phyloP scores from a whole-genome alignment of 2,113 vertebrate species.

The Indri indri region DNA sequence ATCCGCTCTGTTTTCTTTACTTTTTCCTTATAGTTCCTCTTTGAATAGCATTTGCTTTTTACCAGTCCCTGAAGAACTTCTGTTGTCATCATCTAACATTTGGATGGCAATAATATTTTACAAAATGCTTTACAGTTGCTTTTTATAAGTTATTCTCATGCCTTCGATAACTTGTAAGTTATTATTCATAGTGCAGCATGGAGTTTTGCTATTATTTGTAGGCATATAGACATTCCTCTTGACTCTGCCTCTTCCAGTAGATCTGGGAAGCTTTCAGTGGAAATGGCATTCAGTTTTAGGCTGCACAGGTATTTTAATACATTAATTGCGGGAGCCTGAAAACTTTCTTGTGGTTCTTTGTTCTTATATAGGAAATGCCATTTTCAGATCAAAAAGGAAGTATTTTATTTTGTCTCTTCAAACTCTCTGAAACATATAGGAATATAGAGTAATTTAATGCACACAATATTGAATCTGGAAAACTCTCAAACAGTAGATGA shows the following conservation, averaged over 20 bases:
- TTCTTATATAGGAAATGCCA: constrained; percentile 60
- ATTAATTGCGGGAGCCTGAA: constrained; percentile 22
- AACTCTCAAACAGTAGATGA: constrained; percentile 58
- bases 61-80: constrained; percentile 61
- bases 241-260: constrained; percentile 3
- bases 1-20: constrained; percentile 59
- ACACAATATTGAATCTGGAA: constrained; percentile 53
- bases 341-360: constrained; percentile 57
- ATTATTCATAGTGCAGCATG: neutral
- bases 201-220: constrained; percentile 44
- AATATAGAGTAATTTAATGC: constrained; percentile 63
- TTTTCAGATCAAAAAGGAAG: constrained; percentile 67
- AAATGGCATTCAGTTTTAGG: constrained; percentile 40
- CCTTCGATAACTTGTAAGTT: constrained; percentile 55
- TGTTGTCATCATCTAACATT: constrained; percentile 71
- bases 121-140: constrained; percentile 60
- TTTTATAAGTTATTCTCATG: constrained; percentile 73
- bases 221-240: neutral
- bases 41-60: constrained; percentile 56
- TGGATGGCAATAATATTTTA: constrained; percentile 61
- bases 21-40: constrained; percentile 61
- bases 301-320: constrained; percentile 26
- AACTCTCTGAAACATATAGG: constrained; percentile 7
- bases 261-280: constrained; percentile 12
- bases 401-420: constrained; percentile 68